A percentile compares a stretch with the other conserved stretches of the same genome.
These are phyloP conservation scores for Dryomyza anilis DNA, from an alignment of 2,888 invertebrate genomes.

Conservation along the genomic window DNA sequence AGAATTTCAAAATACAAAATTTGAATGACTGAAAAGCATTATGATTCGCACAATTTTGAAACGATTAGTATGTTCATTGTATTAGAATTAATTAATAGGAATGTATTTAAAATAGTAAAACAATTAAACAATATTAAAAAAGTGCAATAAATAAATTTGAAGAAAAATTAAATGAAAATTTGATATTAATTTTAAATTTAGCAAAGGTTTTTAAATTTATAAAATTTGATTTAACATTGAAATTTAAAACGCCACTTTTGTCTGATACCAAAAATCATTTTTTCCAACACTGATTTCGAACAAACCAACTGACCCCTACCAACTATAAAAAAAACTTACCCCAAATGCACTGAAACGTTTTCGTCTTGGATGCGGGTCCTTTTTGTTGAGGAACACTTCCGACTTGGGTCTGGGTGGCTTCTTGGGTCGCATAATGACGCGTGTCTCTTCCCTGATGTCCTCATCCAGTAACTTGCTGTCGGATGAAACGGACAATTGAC, in stretches of 20 bases:
- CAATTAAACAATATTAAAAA: too few relatives aligned
- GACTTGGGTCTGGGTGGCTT: conserved; percentile 95
- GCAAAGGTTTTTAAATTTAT: neutral
- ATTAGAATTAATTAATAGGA: too few relatives aligned
- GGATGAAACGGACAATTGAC: conserved; percentile 89
- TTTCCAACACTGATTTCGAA: neutral
- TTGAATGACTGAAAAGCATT: too few relatives aligned
- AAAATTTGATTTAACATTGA: neutral
- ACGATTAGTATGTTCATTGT: too few relatives aligned
- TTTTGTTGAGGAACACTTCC: conserved; percentile 87
- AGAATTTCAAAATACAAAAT: too few relatives aligned
- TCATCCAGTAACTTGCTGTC: conserved; percentile 91
- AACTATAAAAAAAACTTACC: conserved; percentile 68
- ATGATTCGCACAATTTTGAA: too few relatives aligned
- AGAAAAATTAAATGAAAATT: too few relatives aligned
- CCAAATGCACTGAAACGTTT: conserved; percentile 97
- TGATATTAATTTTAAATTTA: neutral
- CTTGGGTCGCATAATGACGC: conserved; percentile 87
- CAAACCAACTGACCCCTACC: neutral
- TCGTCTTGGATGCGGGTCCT: conserved; percentile 74
- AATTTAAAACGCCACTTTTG: too few relatives aligned
- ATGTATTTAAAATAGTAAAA: too few relatives aligned
- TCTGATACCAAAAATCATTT: neutral
- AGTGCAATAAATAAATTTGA: too few relatives aligned
- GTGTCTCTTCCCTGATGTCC: conserved; percentile 85